Conservation (phyloP, 2,888 invertebrate genomes). For the Tachina lurida region DNA sequence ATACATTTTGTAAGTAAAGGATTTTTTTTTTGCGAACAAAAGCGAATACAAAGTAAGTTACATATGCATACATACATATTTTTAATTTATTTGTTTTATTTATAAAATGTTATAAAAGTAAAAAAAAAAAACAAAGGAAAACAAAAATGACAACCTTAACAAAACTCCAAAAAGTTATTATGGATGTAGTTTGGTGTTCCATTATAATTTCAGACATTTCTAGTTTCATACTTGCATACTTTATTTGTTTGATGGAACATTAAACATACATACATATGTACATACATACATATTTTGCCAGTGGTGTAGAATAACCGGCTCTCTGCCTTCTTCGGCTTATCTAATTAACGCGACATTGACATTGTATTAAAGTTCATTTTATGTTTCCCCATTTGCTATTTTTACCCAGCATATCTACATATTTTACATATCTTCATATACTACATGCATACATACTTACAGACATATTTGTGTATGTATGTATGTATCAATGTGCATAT, state of each 20-base stretch:
- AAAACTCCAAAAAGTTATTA: neutral
- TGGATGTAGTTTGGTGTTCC: neutral
- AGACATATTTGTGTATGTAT: neutral
- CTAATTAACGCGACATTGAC: conserved; percentile 69
- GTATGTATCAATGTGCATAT: too few species aligned
- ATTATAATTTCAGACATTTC: neutral
- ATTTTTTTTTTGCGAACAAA: conserved; percentile 34
- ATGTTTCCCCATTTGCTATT: conserved; percentile 43
- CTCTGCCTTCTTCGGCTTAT: conserved; percentile 47
- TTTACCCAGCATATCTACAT: neutral
- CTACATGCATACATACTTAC: conserved; percentile 19
- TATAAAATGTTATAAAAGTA: neutral
- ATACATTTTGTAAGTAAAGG: conserved; percentile 42
- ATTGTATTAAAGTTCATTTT: conserved; percentile 58
- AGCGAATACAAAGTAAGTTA: conserved; percentile 47
- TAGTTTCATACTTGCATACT: neutral
- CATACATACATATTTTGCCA: conserved; percentile 9
- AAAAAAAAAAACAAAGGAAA: neutral
- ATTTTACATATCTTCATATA: neutral
- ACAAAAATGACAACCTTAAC: neutral
- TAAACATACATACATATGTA: too few species aligned
- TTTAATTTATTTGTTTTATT: neutral
- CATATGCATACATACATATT: too few species aligned
- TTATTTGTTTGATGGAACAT: neutral
- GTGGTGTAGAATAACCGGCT: conserved; percentile 59